A percentile compares a stretch with the other conserved stretches of the same genome.
Conservation (phyloP, 2,113 vertebrate genomes). For the Limnothrissa miodon region DNA sequence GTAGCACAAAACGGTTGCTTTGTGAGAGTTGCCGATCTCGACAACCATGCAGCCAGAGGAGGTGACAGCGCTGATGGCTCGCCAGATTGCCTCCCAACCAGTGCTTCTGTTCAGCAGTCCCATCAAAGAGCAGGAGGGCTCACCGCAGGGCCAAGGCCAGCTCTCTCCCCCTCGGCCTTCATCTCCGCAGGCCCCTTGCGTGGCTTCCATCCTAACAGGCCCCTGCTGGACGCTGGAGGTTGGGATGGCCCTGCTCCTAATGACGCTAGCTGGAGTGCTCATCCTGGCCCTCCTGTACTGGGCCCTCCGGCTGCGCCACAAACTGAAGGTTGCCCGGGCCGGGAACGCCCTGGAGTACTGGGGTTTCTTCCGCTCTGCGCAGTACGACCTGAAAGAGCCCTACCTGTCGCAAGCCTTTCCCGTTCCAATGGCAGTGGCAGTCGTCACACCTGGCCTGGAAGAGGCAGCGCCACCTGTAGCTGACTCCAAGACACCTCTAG, state of each 20-base stretch:
- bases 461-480: background rate
- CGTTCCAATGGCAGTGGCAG: background rate
- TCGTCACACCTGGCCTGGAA: constrained; percentile 30
- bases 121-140: background rate
- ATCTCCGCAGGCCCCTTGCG: constrained; percentile 44
- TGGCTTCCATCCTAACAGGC: constrained; percentile 40
- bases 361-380: constrained; percentile 67
- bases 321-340: constrained; percentile 56
- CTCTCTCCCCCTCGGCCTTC: constrained; percentile 18
- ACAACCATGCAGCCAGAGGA: constrained; percentile 46
- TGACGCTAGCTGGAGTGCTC: constrained; percentile 60
- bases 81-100: constrained; percentile 43
- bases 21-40: background rate
- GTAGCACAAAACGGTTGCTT: background rate
- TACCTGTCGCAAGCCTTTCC: constrained; percentile 23
- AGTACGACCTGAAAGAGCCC: constrained; percentile 62
- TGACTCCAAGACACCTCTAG: constrained; percentile 19
- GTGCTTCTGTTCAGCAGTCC: background rate
- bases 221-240: constrained; percentile 57
- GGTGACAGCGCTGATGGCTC: constrained; percentile 37
- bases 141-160: background rate
- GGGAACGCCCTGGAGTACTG: constrained; percentile 64
- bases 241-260: constrained; percentile 55
- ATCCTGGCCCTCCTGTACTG: constrained; percentile 67
- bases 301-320: constrained; percentile 65